These are phyloP conservation scores for Lasiommata megera DNA, from an alignment of 2,888 invertebrate species.

Conservation along the genomic window DNA sequence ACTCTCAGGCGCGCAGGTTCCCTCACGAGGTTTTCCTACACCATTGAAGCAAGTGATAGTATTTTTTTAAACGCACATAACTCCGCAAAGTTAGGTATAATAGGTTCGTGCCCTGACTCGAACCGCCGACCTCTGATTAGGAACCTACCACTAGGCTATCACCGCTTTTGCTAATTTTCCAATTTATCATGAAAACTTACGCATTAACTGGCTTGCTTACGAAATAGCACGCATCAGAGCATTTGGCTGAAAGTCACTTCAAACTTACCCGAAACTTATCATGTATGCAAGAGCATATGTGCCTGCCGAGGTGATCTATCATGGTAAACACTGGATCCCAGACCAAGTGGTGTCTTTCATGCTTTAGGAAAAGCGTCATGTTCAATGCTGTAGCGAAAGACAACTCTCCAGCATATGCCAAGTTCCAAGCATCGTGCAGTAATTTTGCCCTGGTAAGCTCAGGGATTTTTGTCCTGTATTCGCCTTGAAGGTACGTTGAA, in stretches of 20 bases:
- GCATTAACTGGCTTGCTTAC: too few species aligned
- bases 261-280: slow-evolving; percentile 86
- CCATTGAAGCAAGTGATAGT: too few species aligned
- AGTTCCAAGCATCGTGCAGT: slow-evolving; percentile 89
- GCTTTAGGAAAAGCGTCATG: slow-evolving; percentile 88
- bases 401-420: slow-evolving; percentile 89
- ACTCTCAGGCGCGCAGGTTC: too few species aligned
- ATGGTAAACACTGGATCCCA: slow-evolving; percentile 93
- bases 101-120: too few species aligned
- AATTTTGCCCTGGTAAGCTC: slow-evolving; percentile 88
- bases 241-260: background rate
- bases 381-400: slow-evolving; percentile 88
- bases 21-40: too few species aligned
- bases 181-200: too few species aligned
- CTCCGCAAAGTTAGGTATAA: too few species aligned
- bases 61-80: too few species aligned
- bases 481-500: slow-evolving; percentile 82
- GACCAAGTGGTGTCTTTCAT: slow-evolving; percentile 87
- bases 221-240: too few species aligned
- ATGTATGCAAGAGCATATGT: slow-evolving; percentile 83
- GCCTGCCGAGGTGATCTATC: slow-evolving; percentile 89
- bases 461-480: slow-evolving; percentile 81
- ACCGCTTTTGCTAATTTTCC: too few species aligned
- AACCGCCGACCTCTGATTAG: too few species aligned
- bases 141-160: too few species aligned